Base-by-base conservation (phyloP, 37 sponge, comb jelly and placozoan species). In the Crambe crambe region DNA sequence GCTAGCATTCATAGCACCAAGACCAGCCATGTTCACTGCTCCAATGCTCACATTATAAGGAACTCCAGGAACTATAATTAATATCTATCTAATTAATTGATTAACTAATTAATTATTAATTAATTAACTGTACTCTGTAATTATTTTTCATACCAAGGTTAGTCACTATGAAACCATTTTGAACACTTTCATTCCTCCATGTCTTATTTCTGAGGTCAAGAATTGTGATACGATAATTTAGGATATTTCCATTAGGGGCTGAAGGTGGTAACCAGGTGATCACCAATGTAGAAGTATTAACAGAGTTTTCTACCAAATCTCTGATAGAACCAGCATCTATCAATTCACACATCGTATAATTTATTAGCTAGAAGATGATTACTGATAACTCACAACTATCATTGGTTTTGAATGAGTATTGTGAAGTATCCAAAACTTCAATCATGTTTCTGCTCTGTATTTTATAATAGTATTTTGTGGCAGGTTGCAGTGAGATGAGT, bases 241-340 rank as follows among this genome's bases (percentile, higher is more conserved):
- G n/a, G 5, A 90, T 47, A n/a, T 75, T 40, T n/a, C 90, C 90
- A 77, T 90, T 85, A n/a, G 78, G 58, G 27, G 39, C n/a, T 42
- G 90, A 63, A 2, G 90, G 90, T 2, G 73, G 81, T 30, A 68
- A 77, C 90, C 90, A 90, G 36, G 86, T 76, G 23, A 90, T 65
- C 17, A 65, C 35, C 2, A 65, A 30, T 30, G 66, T 65, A 30
- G 66, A 65, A 9, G 25, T 30, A 32, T 31, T 32, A 34, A 2
- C 32, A 65, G 66, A 65, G 10, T 8, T 30, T 65, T 30, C 3
- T 5, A 18, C 5, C 10, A 65, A 65, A 8, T 31, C 66, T 5
- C 66, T 65, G 9, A 65, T 34, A 29, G 66, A 34, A 31, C 34
- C 34, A 31, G 66, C 25, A 2, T 34, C 66, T 65, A n/a, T n/a